phyloP scores from a whole-genome alignment of 2,113 vertebrate genomes.

The Orcinus orca region DNA sequence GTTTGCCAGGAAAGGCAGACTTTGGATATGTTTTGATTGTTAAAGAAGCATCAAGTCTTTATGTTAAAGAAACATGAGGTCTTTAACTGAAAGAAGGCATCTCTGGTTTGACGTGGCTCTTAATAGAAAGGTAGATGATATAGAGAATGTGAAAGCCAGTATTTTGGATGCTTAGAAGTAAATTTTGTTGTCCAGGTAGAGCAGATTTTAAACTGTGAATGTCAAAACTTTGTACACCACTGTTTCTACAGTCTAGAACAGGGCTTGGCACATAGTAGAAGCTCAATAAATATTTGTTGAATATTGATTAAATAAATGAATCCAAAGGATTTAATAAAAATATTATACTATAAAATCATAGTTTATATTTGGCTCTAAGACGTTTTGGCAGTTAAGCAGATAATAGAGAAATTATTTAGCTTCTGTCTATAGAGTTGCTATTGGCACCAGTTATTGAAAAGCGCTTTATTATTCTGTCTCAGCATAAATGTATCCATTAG shows the following conservation, averaged over 20 bases:
- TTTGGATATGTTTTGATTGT: conserved; percentile 11
- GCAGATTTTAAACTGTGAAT: conserved; percentile 15
- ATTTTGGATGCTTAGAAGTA: background rate
- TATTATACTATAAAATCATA: background rate
- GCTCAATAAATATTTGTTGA: background rate
- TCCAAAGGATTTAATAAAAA: conserved; percentile 4
- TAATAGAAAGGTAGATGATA: background rate
- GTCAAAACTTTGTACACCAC: background rate
- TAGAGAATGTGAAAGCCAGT: background rate
- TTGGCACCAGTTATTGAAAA: background rate
- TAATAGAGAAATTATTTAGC: conserved; percentile 35
- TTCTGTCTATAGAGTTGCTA: background rate
- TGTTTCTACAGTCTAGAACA: background rate
- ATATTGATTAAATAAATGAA: background rate
- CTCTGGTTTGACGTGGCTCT: background rate
- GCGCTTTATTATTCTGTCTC: conserved; percentile 30
- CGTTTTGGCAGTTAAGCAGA: background rate
- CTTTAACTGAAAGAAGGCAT: conserved; percentile 31
- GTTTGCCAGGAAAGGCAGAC: background rate
- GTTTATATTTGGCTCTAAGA: background rate
- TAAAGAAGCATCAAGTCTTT: conserved; percentile 15
- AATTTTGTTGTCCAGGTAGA: background rate
- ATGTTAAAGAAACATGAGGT: conserved; percentile 22
- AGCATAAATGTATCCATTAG: conserved; percentile 63
- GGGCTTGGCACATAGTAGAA: background rate